Evolutionary conservation across 2,113 vertebrate species (phyloP).

Genomic region (Chaetops frenatus): DNA sequence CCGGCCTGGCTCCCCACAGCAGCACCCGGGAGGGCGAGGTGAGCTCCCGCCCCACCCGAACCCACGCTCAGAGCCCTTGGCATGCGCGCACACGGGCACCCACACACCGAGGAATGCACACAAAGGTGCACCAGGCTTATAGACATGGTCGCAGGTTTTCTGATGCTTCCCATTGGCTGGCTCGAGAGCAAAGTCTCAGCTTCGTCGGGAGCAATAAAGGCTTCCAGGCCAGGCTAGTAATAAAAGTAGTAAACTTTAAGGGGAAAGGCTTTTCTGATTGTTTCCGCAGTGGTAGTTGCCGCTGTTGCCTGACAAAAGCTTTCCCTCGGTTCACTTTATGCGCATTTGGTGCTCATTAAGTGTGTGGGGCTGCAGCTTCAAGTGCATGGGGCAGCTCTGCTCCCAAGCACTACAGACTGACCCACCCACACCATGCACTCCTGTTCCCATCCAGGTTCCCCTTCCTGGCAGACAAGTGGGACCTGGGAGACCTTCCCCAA

Average conservation of each 20-base stretch:
- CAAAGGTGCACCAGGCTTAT: neutral
- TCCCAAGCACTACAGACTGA: neutral
- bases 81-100: neutral
- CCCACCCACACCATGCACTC: neutral
- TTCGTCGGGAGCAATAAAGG: neutral
- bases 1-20: neutral
- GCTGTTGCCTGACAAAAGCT: neutral
- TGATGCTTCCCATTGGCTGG: neutral
- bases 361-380: neutral
- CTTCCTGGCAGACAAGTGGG: neutral
- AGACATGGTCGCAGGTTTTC: neutral
- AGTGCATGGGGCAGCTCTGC: neutral
- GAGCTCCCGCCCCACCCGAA: neutral
- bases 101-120: neutral
- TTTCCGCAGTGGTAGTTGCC: neutral
- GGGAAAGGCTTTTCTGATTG: neutral
- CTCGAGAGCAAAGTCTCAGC: neutral
- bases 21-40: neutral
- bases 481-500: neutral
- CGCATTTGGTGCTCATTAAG: conserved; percentile 49
- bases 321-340: neutral
- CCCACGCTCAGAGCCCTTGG: neutral
- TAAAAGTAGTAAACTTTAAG: conserved; percentile 44
- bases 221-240: neutral
- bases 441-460: neutral